Evolutionary conservation across 2,113 vertebrate genomes (phyloP).

Genomic region (Takifugu bimaculatus): DNA sequence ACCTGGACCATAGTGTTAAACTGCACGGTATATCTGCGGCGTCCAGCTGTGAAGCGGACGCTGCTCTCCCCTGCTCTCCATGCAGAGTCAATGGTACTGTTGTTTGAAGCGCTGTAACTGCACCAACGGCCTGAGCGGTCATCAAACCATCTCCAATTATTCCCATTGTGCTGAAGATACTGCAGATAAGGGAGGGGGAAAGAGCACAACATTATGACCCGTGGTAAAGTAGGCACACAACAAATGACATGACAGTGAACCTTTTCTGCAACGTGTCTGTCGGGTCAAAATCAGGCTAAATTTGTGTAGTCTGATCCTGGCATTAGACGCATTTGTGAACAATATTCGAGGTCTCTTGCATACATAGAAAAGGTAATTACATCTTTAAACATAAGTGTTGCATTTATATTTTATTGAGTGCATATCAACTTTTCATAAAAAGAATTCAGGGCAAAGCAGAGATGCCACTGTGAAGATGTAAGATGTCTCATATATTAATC

Average conservation of each 20-base stretch:
- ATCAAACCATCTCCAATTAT: constrained; percentile 97
- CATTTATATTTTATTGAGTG: background rate
- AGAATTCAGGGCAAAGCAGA: too few relatives aligned
- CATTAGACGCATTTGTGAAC: too few relatives aligned
- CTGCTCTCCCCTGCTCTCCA: constrained; percentile 92
- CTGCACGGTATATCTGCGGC: constrained; percentile 89
- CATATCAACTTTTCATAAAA: background rate
- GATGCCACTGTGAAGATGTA: background rate
- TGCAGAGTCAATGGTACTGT: constrained; percentile 90
- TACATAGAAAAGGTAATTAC: too few relatives aligned
- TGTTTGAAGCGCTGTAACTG: constrained; percentile 93
- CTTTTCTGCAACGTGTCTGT: too few relatives aligned
- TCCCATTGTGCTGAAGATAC: constrained; percentile 90
- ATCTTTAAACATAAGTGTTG: too few relatives aligned
- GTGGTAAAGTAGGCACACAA: too few relatives aligned
- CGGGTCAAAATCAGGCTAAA: background rate
- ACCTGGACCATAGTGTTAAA: constrained; percentile 98
- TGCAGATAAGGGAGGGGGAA: constrained; percentile 29
- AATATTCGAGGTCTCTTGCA: too few relatives aligned
- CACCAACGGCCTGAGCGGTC: constrained; percentile 94
- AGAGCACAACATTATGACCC: background rate
- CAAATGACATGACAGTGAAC: too few relatives aligned
- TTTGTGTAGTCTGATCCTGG: too few relatives aligned
- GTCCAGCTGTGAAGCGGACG: constrained; percentile 90
- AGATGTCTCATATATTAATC: background rate